Evolutionary conservation across 2,888 invertebrate species (phyloP).

Genomic region (Acronicta psi): DNA sequence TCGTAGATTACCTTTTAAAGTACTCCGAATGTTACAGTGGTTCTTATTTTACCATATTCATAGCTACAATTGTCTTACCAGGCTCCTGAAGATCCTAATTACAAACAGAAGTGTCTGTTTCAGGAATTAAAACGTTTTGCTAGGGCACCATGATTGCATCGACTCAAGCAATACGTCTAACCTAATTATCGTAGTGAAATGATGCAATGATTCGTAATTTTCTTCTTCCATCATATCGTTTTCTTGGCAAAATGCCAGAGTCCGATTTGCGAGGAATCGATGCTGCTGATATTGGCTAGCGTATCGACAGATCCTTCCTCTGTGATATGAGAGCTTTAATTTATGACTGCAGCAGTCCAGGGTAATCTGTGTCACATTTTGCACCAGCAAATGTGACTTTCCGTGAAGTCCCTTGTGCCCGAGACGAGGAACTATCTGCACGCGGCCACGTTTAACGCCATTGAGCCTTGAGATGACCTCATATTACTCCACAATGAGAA

Average conservation of each 20-base stretch:
- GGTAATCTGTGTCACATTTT: no score
- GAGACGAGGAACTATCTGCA: no score
- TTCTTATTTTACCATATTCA: no score
- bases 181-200: constrained; percentile 39
- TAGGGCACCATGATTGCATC: neutral
- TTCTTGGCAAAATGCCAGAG: constrained; percentile 35
- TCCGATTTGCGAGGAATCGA: constrained; percentile 36
- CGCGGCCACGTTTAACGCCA: no score
- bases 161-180: neutral
- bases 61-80: neutral
- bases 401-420: no score
- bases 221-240: constrained; percentile 29
- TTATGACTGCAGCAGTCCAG: neutral
- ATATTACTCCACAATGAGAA: no score
- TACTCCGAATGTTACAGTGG: no score
- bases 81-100: neutral
- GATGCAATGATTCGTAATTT: constrained; percentile 39
- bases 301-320: constrained; percentile 25
- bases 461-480: no score
- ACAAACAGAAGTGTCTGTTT: no score
- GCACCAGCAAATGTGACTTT: no score
- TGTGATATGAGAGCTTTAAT: constrained; percentile 13
- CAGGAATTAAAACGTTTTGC: no score
- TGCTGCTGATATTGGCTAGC: constrained; percentile 44
- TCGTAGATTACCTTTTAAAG: no score